Conservation (phyloP, 1,140 invertebrate genomes). For the Zaprionus ghesquierei region DNA sequence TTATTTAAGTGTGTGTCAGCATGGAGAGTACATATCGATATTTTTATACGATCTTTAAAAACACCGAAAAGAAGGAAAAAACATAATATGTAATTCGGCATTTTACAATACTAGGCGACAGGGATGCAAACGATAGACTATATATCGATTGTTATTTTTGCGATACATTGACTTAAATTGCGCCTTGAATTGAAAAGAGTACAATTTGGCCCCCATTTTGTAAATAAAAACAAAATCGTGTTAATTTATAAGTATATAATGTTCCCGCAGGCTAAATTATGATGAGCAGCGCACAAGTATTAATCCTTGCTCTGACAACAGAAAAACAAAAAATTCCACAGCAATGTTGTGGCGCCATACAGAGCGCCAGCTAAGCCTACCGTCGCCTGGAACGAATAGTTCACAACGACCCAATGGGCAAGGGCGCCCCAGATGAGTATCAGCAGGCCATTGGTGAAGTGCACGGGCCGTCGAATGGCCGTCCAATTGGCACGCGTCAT, state of each 20-base stretch:
- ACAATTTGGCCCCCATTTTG: not conserved
- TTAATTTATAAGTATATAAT: conserved; percentile 17
- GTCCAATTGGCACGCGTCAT: conserved; percentile 80
- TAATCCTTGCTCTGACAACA: conserved; percentile 69
- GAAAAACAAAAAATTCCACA: conserved; percentile 78
- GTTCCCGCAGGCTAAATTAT: conserved; percentile 11
- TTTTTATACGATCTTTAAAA: not conserved
- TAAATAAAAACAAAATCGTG: not conserved
- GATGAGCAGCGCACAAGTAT: not conserved
- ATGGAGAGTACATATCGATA: not conserved
- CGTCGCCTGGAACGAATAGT: conserved; percentile 74
- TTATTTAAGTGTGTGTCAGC: not conserved
- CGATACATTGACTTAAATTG: not conserved
- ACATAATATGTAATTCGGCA: not conserved
- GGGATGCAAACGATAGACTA: not conserved
- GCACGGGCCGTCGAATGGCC: conserved; percentile 67
- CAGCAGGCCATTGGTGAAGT: conserved; percentile 75
- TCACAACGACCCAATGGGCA: conserved; percentile 74
- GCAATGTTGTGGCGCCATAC: conserved; percentile 58
- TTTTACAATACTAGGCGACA: not conserved
- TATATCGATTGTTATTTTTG: not conserved
- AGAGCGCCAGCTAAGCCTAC: conserved; percentile 66
- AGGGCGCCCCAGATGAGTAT: conserved; percentile 77
- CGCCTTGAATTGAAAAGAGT: conserved; percentile 8
- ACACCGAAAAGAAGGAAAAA: not conserved